Base-by-base conservation (phyloP, 2,797 vertebrate genomes). In the Fistularia commersonii region DNA sequence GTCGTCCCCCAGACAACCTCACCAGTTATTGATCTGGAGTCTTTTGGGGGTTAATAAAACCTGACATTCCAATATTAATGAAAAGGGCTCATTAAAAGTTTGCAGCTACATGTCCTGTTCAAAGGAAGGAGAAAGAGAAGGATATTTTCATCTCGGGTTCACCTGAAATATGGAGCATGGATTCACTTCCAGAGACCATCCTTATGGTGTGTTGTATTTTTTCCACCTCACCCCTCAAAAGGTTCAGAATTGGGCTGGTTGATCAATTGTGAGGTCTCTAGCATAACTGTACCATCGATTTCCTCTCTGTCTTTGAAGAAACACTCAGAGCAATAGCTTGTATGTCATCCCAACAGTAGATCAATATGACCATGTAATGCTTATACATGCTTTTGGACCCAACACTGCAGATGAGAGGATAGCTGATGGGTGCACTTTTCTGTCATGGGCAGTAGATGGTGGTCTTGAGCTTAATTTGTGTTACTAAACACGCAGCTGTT, bases 241-340 rank as follows among this genome's bases (percentile, higher is more conserved):
- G 80, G 75, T 87, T 78, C 79, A 74, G 56, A 76, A 69, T 57
- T 63, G 46, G 66, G 80, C 79, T 80, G 79, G 79, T 74, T 67
- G 81, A 93, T 93, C 90, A 85, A 90, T 93, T 83, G 61, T 31
- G 68, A 90, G 88, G 86, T 91, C 84, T 87, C 86, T 93, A 90
- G 89, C 88, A 79, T 91, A 84, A 78, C 82, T 69, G 74, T 84
- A 77, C 72, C 62, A 93, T 92, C 69, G 92, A 93, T 92, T 89
- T 68, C 54, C 81, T 76, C 74, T 80, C 79, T 53, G 65, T 80
- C 72, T 81, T 80, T 51, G 80, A 86, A 87, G 74, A 83, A 84
- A 84, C 82, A 86, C 83, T 89, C 83, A 80, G 36, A 65, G 2
- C 86, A 87, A 88, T 89, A 81, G 66, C 81, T 64, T 76, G 77